Evolutionary conservation across 2,888 invertebrate genomes (phyloP).

Genomic region (Megamerina dolium): DNA sequence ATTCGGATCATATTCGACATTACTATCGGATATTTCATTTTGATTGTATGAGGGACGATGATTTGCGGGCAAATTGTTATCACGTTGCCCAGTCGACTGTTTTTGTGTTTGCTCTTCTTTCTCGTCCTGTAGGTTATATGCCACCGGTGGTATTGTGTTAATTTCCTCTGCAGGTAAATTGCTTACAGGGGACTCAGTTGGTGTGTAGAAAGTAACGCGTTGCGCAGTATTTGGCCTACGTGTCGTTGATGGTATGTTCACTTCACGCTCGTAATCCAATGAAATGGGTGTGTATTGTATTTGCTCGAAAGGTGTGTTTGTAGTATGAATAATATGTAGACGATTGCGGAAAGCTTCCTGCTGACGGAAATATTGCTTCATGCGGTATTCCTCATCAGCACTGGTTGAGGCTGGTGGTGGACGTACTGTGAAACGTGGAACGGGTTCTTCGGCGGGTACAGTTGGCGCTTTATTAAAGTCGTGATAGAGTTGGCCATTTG

Average conservation of each 20-base stretch:
- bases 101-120: constrained; percentile 10
- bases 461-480: constrained; percentile 23
- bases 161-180: constrained; percentile 30
- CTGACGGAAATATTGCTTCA: constrained; percentile 48
- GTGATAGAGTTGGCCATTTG: constrained; percentile 39
- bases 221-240: constrained; percentile 25
- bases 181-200: constrained; percentile 31
- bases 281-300: constrained; percentile 41
- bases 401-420: constrained; percentile 32
- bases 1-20: constrained; percentile 48
- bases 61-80: constrained; percentile 28
- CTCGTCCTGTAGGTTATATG: constrained; percentile 16
- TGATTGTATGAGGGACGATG: constrained; percentile 40
- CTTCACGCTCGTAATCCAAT: constrained; percentile 34
- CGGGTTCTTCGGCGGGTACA: constrained; percentile 13
- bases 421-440: constrained; percentile 33
- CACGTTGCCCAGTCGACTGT: constrained; percentile 9
- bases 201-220: constrained; percentile 39
- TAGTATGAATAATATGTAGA: constrained; percentile 29
- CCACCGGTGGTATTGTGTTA: constrained; percentile 25
- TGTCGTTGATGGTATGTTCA: constrained; percentile 27
- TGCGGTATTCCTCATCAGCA: constrained; percentile 41
- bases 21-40: constrained; percentile 44
- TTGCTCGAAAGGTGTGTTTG: constrained; percentile 35
- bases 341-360: constrained; percentile 47